Evolutionary conservation across 1,140 invertebrate genomes (phyloP).

Genomic region (Triops cancriformis): DNA sequence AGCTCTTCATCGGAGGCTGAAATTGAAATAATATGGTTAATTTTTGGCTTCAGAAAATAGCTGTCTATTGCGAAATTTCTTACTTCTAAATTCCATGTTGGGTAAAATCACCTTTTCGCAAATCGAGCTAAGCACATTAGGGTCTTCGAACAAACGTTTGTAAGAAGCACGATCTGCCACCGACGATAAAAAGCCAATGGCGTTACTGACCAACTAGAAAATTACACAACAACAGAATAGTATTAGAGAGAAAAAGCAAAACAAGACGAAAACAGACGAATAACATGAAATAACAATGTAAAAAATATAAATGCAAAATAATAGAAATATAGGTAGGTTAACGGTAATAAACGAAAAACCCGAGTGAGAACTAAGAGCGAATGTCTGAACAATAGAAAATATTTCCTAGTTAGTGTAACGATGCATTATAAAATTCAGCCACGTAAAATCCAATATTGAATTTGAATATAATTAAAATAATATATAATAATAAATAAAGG

Average conservation of each 20-base stretch:
- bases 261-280: neutral
- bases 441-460: too few species aligned
- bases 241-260: neutral
- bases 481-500: too few species aligned
- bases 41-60: neutral
- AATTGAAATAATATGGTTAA: neutral
- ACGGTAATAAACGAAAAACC: too few species aligned
- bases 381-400: too few species aligned
- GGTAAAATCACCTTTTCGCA: conserved; percentile 97
- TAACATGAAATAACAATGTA: conserved; percentile 8
- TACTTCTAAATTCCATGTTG: conserved; percentile 82
- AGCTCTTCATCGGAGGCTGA: conserved; percentile 70
- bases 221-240: neutral
- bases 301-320: conserved; percentile 22
- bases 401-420: too few species aligned
- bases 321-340: too few species aligned
- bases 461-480: too few species aligned
- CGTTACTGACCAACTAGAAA: conserved; percentile 77
- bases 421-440: too few species aligned
- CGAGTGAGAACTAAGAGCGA: too few species aligned
- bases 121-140: conserved; percentile 74
- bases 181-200: conserved; percentile 86
- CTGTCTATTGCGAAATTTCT: neutral
- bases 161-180: conserved; percentile 86
- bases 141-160: conserved; percentile 79